Percentiles rank a stretch among this genome's conserved stretches.
These are phyloP conservation scores for Noctua fimbriata DNA, from an alignment of 2,888 invertebrate species.

Conservation along the genomic window DNA sequence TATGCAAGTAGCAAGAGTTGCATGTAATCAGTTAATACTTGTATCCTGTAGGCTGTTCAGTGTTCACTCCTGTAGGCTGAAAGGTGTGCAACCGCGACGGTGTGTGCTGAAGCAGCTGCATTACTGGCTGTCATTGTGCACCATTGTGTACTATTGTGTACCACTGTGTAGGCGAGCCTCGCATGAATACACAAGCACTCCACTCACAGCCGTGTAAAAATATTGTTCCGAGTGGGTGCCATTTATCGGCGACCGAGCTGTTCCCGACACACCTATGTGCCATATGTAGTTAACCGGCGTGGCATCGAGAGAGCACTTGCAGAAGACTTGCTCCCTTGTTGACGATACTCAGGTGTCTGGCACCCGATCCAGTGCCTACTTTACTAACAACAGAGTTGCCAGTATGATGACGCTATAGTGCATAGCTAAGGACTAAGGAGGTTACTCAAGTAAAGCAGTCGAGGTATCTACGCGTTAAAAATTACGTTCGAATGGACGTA, in stretches of 20 bases:
- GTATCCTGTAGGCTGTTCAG: neutral
- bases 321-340: neutral
- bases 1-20: neutral
- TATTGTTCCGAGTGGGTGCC: conserved; percentile 35
- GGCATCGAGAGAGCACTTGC: neutral
- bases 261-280: neutral
- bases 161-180: conserved; percentile 6
- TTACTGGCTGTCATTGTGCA: conserved; percentile 9
- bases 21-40: neutral
- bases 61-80: too few relatives aligned
- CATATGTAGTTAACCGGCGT: conserved; percentile 9
- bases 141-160: neutral
- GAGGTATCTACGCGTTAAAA: neutral
- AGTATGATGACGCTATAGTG: neutral
- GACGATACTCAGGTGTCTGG: neutral
- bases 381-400: too few relatives aligned
- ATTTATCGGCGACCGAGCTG: conserved; percentile 21
- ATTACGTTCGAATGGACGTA: neutral
- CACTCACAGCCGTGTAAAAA: conserved; percentile 43
- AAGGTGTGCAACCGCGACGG: neutral
- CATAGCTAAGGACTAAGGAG: neutral
- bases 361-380: neutral
- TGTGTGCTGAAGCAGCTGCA: conserved; percentile 12
- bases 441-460: neutral
- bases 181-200: conserved; percentile 46